Evolutionary conservation across 2,797 vertebrate genomes (phyloP).

Genomic region (Myotis daubentonii): DNA sequence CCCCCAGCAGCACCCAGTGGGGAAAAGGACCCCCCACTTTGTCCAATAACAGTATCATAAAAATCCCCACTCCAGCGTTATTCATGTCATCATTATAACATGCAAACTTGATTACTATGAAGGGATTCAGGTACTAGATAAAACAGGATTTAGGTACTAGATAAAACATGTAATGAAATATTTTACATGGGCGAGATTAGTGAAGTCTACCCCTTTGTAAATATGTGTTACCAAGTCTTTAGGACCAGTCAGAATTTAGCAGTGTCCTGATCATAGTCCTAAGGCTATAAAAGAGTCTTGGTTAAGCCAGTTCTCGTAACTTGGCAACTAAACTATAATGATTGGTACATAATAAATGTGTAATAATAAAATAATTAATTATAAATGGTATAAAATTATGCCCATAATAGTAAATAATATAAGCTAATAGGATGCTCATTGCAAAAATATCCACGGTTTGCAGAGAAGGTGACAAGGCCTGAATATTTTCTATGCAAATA

Average conservation of each 20-base stretch:
- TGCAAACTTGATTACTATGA: neutral
- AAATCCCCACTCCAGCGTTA: neutral
- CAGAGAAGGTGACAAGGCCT: neutral
- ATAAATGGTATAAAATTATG: neutral
- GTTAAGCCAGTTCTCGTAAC: neutral
- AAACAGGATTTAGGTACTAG: neutral
- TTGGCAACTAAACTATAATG: neutral
- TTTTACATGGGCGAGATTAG: neutral
- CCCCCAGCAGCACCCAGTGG: neutral
- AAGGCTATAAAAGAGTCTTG: neutral
- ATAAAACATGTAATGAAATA: neutral
- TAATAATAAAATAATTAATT: constrained; percentile 15
- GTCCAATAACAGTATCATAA: neutral
- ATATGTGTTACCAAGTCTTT: neutral
- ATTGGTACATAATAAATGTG: neutral
- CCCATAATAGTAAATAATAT: neutral
- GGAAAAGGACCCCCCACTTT: neutral
- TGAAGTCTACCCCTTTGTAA: neutral
- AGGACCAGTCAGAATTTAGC: neutral
- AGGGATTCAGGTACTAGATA: neutral
- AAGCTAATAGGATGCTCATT: neutral
- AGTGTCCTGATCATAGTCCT: neutral
- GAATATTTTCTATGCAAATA: constrained; percentile 14
- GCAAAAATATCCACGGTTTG: neutral
- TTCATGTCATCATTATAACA: neutral